Evolutionary conservation across 2,797 vertebrate species (phyloP), one percentile per base, ranked within the genome.

Genomic region (Nasua narica): DNA sequence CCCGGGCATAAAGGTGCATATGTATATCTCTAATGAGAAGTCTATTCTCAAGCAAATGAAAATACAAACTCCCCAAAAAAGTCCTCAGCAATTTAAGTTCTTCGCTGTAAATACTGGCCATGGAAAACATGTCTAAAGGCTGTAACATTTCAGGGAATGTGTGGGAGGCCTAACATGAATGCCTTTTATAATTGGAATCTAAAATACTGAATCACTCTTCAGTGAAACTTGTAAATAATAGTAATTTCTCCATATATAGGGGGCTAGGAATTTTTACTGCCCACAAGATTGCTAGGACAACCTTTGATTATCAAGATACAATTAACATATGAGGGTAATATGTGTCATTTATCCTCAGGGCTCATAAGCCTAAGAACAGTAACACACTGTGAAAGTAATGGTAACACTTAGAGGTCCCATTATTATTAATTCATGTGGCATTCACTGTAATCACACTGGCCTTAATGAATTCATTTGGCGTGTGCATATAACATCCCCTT

Each of bases 351-450:
- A 98, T 98, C 97, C 98, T 98, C 97, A 98, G 98, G 98, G 88
- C 97, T 98, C 97, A 86, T 97, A 98, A 98, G 98, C 98, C 98
- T 98, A 98, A 98, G 97, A 98, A 98, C 96, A 98, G 98, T 96
- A 98, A 98, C 98, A 98, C 91, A 98, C 98, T 98, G 98, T 98
- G 98, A 99, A 98, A 98, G 98, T 98, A 98, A 98, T 98, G 98
- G 98, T 98, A 98, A 98, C 98, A 98, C 98, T 98, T 98, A 98
- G 98, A 98, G 98, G 97, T 98, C 97, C 98, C 98, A 98, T 98
- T 99, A 98, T 99, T 99, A 99, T 99, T 99, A 99, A 99, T 99
- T 99, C 98, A 98, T 98, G 98, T 99, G 98, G 98, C 98, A 98
- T 98, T 98, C 98, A 98, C 98, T 98, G 98, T 97, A 98, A 98